Percentiles rank a stretch among this genome's conserved stretches.
Evolutionary conservation across 1,140 invertebrate genomes (phyloP).

Genomic region (Drosophila nikananu): DNA sequence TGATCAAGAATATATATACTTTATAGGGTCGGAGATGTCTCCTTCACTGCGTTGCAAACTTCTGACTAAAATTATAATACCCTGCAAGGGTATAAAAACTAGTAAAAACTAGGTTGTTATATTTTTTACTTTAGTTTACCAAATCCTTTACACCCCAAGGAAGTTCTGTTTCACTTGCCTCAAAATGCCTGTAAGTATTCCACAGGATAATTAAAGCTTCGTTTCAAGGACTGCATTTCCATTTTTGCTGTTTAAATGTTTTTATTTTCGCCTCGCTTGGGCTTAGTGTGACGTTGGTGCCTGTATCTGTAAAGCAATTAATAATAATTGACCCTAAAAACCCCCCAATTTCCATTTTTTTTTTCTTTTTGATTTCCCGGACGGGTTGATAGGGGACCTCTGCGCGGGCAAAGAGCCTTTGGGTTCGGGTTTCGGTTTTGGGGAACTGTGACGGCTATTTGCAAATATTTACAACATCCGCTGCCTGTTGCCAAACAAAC

Average conservation of each 20-base stretch:
- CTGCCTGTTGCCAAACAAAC: slow-evolving; percentile 59
- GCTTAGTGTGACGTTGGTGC: slow-evolving; percentile 45
- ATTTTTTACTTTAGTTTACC: too few relatives aligned
- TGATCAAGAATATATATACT: too few relatives aligned
- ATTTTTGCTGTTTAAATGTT: slow-evolving; percentile 4
- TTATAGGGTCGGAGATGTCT: too few relatives aligned
- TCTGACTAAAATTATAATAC: too few relatives aligned
- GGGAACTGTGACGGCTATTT: slow-evolving; percentile 67
- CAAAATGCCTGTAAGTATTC: too few relatives aligned
- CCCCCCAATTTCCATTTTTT: not conserved
- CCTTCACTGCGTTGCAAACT: too few relatives aligned
- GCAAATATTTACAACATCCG: slow-evolving; percentile 82
- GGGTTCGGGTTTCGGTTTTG: slow-evolving; percentile 28
- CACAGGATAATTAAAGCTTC: slow-evolving; percentile 8
- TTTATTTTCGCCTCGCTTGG: slow-evolving; percentile 19
- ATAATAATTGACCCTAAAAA: slow-evolving; percentile 80
- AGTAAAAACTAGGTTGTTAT: too few relatives aligned
- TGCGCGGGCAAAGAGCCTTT: not conserved
- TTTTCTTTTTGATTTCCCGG: slow-evolving; percentile 37
- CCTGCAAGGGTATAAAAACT: too few relatives aligned
- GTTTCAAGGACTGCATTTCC: slow-evolving; percentile 5
- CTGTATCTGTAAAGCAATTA: slow-evolving; percentile 82
- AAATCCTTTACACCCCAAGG: too few relatives aligned
- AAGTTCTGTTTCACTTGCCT: too few relatives aligned
- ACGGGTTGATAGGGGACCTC: slow-evolving; percentile 2